Evolutionary conservation across 2,797 vertebrate species (phyloP).

Genomic region (Rhabdomys pumilio): DNA sequence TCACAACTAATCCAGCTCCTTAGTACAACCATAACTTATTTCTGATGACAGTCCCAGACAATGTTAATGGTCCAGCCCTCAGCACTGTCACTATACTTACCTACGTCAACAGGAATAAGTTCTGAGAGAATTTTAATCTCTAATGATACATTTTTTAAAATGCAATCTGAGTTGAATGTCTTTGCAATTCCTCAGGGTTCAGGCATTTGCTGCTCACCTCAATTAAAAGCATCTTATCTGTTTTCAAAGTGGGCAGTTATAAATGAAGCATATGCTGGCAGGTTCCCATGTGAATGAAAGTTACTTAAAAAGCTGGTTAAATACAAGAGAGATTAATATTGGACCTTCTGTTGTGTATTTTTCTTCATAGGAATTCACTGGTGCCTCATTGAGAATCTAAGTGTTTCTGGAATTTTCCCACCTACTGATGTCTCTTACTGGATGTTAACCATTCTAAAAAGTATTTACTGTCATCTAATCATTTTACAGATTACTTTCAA

Average conservation of each 20-base stretch:
- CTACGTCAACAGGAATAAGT: too few species aligned
- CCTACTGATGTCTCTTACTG: not conserved
- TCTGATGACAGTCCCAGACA: not conserved
- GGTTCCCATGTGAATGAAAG: not conserved
- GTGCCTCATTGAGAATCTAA: not conserved
- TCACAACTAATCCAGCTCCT: too few species aligned
- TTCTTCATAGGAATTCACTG: not conserved
- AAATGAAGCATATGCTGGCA: not conserved
- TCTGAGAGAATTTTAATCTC: not conserved
- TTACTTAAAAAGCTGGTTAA: not conserved
- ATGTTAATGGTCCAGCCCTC: too few species aligned
- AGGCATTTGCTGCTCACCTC: not conserved
- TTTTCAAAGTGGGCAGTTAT: not conserved
- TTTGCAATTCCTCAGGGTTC: too few species aligned
- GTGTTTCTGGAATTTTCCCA: not conserved
- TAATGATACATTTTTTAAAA: not conserved
- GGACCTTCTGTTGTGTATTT: not conserved
- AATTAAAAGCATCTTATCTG: not conserved
- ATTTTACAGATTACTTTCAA: not conserved
- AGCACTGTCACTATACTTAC: fast-evolving
- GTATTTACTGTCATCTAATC: not conserved
- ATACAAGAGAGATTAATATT: not conserved
- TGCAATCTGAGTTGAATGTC: not conserved
- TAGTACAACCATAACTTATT: not conserved
- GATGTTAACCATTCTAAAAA: not conserved